phyloP scores from a whole-genome alignment of 2,888 invertebrate species.

The Polyploca ridens region DNA sequence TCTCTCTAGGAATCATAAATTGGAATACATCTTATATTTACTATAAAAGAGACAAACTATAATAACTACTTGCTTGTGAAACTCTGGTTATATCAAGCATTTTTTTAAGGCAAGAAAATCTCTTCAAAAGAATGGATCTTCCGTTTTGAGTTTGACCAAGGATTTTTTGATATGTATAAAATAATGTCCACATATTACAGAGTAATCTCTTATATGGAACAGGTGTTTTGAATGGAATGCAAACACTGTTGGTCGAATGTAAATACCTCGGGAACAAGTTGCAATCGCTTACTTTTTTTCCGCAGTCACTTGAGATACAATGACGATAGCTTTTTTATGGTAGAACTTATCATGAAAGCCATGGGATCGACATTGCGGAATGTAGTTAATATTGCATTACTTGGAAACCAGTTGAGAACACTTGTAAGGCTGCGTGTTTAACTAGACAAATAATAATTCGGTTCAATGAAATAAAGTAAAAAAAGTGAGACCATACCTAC shows the following conservation, averaged over 20 bases:
- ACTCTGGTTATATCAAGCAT: too few relatives aligned
- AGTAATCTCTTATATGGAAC: neutral
- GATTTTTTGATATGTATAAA: too few relatives aligned
- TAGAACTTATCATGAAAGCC: neutral
- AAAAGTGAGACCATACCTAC: too few relatives aligned
- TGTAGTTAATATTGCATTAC: neutral
- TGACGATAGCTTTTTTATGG: neutral
- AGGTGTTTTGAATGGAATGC: neutral
- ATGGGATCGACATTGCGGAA: neutral
- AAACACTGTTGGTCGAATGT: neutral
- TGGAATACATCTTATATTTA: too few relatives aligned
- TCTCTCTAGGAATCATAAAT: too few relatives aligned
- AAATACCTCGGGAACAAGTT: conserved; percentile 9
- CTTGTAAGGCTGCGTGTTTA: neutral
- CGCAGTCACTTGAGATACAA: neutral
- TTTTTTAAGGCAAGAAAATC: too few relatives aligned
- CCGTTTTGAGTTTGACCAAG: too few relatives aligned
- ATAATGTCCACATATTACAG: neutral
- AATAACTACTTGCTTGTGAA: too few relatives aligned
- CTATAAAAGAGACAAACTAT: too few relatives aligned
- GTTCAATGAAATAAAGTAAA: too few relatives aligned
- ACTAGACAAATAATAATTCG: conserved; percentile 1
- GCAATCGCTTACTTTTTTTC: conserved; percentile 10
- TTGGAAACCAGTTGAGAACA: neutral
- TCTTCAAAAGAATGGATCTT: too few relatives aligned